phyloP scores from a whole-genome alignment of 2,797 vertebrate species.

The Lacerta bilineata region DNA sequence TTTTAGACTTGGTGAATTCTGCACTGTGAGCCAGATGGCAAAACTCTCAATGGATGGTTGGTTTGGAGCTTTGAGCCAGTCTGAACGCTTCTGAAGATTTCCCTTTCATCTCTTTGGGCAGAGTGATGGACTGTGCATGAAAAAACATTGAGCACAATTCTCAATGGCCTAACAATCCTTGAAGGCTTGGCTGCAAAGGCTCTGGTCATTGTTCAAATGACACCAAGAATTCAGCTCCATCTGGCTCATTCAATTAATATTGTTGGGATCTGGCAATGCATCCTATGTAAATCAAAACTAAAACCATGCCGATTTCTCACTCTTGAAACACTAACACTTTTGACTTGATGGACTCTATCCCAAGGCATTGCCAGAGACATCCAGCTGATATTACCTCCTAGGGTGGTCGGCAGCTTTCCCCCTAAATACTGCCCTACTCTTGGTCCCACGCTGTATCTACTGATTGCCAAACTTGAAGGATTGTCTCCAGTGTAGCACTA shows the following conservation, averaged over 20 bases:
- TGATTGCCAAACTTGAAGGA: no score
- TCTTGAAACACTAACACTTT: neutral
- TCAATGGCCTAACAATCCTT: neutral
- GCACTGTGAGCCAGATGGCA: neutral
- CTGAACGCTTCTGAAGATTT: constrained; percentile 11
- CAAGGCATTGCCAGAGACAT: neutral
- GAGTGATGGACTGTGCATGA: neutral
- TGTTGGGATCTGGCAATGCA: neutral
- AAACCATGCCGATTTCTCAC: neutral
- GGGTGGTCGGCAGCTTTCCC: no score
- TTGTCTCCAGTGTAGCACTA: no score
- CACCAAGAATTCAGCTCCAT: neutral
- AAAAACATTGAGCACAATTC: neutral
- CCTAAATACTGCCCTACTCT: no score
- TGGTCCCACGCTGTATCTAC: no score
- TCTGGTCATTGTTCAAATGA: constrained; percentile 14
- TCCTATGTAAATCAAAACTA: neutral
- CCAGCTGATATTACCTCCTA: no score
- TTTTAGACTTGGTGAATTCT: neutral
- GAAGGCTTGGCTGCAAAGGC: neutral
- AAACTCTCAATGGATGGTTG: neutral
- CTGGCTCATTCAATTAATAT: constrained; percentile 9
- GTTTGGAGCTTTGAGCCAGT: neutral
- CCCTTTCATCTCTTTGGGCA: constrained; percentile 4
- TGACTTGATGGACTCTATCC: neutral